phyloP scores from a whole-genome alignment of 1,140 invertebrate species.

The Ridgeia piscesae region DNA sequence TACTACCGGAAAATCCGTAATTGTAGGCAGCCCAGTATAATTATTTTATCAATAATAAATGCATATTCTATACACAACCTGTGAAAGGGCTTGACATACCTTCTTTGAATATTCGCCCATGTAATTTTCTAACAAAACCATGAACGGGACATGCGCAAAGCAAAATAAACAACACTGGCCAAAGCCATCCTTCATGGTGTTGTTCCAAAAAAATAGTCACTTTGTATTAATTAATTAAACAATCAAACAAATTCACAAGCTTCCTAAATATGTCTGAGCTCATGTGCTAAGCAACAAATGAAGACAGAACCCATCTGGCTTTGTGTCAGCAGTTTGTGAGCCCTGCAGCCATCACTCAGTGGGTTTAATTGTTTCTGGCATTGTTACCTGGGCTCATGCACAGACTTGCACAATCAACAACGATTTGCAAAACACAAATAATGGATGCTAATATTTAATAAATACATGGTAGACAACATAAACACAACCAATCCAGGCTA shows the following conservation, averaged over 20 bases:
- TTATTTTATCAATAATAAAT: no score
- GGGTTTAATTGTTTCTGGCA: neutral
- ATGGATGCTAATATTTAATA: neutral
- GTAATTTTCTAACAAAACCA: no score
- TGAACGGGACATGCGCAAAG: no score
- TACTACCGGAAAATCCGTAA: no score
- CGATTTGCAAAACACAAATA: neutral
- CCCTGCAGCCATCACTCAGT: neutral
- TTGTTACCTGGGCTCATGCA: neutral
- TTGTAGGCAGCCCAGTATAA: no score
- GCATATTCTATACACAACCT: no score
- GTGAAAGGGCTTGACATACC: no score
- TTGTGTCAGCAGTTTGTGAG: neutral
- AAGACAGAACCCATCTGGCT: neutral
- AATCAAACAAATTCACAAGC: neutral
- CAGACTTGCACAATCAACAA: neutral
- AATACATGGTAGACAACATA: neutral
- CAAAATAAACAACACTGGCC: no score
- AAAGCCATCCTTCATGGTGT: no score
- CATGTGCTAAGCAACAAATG: neutral
- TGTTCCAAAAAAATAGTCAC: neutral
- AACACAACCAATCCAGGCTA: neutral
- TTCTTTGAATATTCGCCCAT: no score
- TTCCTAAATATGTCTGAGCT: neutral
- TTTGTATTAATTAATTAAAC: neutral